These are phyloP conservation scores for human DNA, from an alignment of 2,113 vertebrate genomes.

Conservation along the genomic window DNA sequence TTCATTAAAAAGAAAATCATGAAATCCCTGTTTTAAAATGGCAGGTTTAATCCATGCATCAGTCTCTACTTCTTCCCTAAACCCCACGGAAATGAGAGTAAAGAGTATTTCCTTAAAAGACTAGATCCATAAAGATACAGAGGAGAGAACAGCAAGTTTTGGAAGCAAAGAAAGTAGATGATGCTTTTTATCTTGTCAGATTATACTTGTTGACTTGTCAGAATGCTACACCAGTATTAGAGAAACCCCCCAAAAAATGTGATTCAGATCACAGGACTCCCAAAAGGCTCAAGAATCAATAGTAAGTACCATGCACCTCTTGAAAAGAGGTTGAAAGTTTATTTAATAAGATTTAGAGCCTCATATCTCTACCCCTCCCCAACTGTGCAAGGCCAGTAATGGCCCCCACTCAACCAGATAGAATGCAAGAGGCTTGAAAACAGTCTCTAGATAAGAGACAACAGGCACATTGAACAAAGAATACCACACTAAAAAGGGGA, in stretches of 20 bases:
- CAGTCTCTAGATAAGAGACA: neutral
- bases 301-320: neutral
- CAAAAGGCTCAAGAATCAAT: neutral
- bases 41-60: neutral
- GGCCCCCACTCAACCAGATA: neutral
- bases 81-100: neutral
- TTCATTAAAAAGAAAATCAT: neutral
- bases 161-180: neutral
- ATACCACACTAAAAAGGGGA: neutral
- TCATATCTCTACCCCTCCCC: neutral
- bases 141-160: neutral
- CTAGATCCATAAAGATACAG: neutral
- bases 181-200: neutral
- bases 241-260: neutral
- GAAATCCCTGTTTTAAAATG: neutral
- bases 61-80: neutral
- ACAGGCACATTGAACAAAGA: neutral
- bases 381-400: neutral
- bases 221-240: neutral
- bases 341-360: neutral
- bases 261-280: neutral
- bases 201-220: neutral
- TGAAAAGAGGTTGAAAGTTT: neutral
- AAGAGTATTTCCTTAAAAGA: conserved; percentile 44
- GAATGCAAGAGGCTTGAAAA: neutral